A percentile compares a stretch with the other conserved stretches of the same genome.
Evolutionary conservation across 2,797 vertebrate genomes (phyloP).

Genomic region (Sebastiscus albofasciatus): DNA sequence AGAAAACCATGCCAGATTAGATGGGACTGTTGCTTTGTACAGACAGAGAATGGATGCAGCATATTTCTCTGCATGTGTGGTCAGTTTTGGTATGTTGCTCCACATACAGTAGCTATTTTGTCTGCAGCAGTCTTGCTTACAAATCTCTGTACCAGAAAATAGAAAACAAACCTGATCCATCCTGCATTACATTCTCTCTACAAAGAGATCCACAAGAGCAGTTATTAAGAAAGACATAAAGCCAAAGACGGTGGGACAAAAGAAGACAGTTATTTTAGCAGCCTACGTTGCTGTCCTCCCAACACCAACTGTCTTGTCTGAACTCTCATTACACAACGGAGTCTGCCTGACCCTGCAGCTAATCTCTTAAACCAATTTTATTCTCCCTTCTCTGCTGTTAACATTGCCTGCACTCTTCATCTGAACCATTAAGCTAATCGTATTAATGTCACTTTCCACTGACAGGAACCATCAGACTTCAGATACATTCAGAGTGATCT

Average conservation of each 20-base stretch:
- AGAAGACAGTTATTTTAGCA: neutral
- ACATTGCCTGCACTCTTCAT: neutral
- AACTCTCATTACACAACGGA: neutral
- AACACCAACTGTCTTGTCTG: neutral
- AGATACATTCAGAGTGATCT: neutral
- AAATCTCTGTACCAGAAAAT: neutral
- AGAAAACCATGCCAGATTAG: neutral
- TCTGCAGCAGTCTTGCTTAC: neutral
- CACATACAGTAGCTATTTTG: too few relatives aligned
- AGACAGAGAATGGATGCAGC: neutral
- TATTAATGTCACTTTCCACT: slow-evolving; percentile 18
- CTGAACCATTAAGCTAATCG: neutral
- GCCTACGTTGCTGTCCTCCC: neutral
- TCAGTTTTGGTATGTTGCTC: neutral
- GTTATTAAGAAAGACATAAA: neutral
- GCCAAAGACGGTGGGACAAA: neutral
- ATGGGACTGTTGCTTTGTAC: neutral
- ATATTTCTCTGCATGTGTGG: too few relatives aligned
- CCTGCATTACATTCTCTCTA: neutral
- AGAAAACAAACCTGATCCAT: too few relatives aligned
- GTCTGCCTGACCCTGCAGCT: slow-evolving; percentile 13
- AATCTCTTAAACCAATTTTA: slow-evolving; percentile 48
- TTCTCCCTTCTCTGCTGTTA: slow-evolving; percentile 2
- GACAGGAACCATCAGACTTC: neutral
- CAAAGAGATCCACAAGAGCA: neutral